These are phyloP conservation scores for Scatophagus argus DNA, from an alignment of 2,113 vertebrate genomes.

Conservation along the genomic window DNA sequence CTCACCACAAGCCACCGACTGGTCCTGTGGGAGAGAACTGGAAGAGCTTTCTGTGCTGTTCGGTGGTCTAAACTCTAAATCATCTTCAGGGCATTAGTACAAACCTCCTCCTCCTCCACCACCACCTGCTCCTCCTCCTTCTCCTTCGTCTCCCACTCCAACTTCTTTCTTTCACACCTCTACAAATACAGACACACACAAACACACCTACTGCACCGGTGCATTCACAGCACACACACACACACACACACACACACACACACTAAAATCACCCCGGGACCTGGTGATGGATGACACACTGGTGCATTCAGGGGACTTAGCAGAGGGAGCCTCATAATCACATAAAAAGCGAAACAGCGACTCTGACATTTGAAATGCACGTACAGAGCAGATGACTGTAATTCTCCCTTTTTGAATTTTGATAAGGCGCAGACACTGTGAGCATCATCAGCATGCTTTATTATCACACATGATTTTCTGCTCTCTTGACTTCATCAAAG, in stretches of 20 bases:
- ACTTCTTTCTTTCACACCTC: constrained; percentile 31
- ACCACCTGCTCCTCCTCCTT: constrained; percentile 2
- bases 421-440: neutral
- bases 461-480: neutral
- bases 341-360: constrained; percentile 42
- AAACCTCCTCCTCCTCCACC: constrained; percentile 28
- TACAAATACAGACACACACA: constrained; percentile 33
- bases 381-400: neutral
- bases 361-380: constrained; percentile 39
- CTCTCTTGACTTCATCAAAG: neutral
- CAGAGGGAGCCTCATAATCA: constrained; percentile 19
- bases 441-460: neutral
- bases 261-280: constrained; percentile 54
- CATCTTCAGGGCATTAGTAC: constrained; percentile 70
- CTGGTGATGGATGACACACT: constrained; percentile 65
- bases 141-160: constrained; percentile 20
- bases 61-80: constrained; percentile 68
- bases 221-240: constrained; percentile 14
- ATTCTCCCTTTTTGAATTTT: neutral
- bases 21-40: constrained; percentile 63
- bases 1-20: constrained; percentile 52
- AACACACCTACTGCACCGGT: constrained; percentile 20
- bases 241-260: constrained; percentile 23
- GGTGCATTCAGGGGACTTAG: constrained; percentile 48
- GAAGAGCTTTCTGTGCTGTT: constrained; percentile 46